phyloP scores from a whole-genome alignment of 2,113 vertebrate species.

The Menidia beryllina region DNA sequence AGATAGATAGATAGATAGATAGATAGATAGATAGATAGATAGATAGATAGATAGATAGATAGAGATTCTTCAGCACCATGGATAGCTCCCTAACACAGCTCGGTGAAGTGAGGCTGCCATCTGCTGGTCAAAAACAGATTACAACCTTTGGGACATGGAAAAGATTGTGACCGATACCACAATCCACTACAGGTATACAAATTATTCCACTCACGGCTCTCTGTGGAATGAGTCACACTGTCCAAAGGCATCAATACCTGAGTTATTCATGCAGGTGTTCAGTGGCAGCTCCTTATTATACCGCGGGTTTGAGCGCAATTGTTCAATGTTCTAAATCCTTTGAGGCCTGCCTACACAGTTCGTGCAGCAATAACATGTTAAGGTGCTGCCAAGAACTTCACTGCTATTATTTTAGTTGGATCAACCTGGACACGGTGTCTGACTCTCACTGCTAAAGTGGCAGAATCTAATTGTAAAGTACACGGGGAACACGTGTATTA shows the following conservation, averaged over 20 bases:
- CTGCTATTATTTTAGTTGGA: not conserved
- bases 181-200: not conserved
- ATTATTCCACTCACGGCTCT: not conserved
- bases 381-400: slow-evolving; percentile 3
- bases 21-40: not conserved
- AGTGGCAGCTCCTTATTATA: not conserved
- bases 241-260: not conserved
- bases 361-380: no score
- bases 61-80: slow-evolving; percentile 21
- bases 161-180: not conserved
- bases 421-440: slow-evolving; percentile 7
- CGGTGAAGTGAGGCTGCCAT: slow-evolving; percentile 70
- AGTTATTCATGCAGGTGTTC: not conserved
- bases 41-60: not conserved
- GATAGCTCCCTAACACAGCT: slow-evolving; percentile 31
- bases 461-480: slow-evolving; percentile 2
- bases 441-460: not conserved
- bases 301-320: not conserved
- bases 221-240: slow-evolving; percentile 5
- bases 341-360: no score
- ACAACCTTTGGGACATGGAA: not conserved
- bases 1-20: slow-evolving; percentile 1
- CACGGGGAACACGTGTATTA: not conserved
- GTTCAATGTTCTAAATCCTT: slow-evolving; percentile 1
- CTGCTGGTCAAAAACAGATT: slow-evolving; percentile 55